Conservation (phyloP, 2,113 vertebrate genomes). For the Gambusia holbrooki region DNA sequence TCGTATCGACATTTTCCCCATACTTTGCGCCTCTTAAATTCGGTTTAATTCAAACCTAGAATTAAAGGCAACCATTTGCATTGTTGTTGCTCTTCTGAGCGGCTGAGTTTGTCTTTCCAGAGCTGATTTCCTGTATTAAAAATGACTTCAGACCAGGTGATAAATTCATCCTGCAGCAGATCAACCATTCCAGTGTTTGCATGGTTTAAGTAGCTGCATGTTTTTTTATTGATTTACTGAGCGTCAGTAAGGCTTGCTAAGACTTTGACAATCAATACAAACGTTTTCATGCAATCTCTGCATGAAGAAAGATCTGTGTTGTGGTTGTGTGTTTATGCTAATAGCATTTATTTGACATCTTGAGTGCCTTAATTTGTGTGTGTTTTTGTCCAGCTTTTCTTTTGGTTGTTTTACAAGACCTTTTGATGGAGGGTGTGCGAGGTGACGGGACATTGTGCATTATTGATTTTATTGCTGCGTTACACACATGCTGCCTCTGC, state of each 20-base stretch:
- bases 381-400: not conserved
- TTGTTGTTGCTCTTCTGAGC: not conserved
- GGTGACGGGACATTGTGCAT: slow-evolving; percentile 57
- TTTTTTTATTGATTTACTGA: no score
- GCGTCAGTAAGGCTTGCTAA: no score
- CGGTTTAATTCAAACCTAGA: not conserved
- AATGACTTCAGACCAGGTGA: no score
- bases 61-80: not conserved
- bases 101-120: not conserved
- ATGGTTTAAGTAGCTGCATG: no score
- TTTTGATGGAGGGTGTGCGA: slow-evolving; percentile 46
- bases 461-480: slow-evolving; percentile 69
- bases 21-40: not conserved
- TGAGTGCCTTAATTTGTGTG: not conserved
- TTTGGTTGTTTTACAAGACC: slow-evolving; percentile 6
- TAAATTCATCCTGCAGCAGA: no score
- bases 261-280: no score
- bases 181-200: no score
- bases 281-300: not conserved
- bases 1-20: no score
- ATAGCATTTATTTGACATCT: not conserved
- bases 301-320: not conserved
- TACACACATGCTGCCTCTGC: slow-evolving; percentile 70
- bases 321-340: not conserved
- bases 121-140: no score